Evolutionary conservation across 2,113 vertebrate genomes (phyloP), one percentile per base, ranked within the genome.

Genomic region (Archilochus colubris): DNA sequence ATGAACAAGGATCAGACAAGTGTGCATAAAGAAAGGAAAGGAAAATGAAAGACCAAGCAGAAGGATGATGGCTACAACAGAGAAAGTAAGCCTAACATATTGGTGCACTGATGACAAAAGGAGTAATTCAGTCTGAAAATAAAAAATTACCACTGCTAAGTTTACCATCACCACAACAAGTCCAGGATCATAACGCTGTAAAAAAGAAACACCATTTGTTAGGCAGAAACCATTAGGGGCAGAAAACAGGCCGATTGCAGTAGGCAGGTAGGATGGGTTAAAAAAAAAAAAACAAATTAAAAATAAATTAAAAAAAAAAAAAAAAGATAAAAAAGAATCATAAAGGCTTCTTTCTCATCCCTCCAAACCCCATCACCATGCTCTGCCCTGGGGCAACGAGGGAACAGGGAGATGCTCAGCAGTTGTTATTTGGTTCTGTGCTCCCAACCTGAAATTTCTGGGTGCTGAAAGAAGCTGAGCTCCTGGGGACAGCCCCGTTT

Each of bases 111-210:
- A 99, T 99, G 99, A 99, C 98, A 98, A 98, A 98, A 99, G 98
- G 98, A 98, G 98, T 97, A 99, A 99, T 99, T 99, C 98, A 99
- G 99, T 99, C 99, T 98, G 99, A 99, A 99, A 99, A 99, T 98
- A 98, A 98, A 99, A 99, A 99, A 99, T 99, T 99, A 99, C 99
- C 99, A 99, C 99, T 97, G 98, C 98, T 99, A 99, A 99, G 99
- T 99, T 99, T 99, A 99, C 99, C 99, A 99, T 99, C 99, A 99
- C 99, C 99, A 99, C 99, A 99, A 99, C 99, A 99, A 99, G 99
- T 99, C 99, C 99, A 98, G 99, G 99, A 99, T 99, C 99, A 99
- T 98, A 99, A 99, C 97, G 98, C 99, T 99, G 99, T 99, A 99
- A 99, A 99, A 99, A 99, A 99, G 99, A 99, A 99, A 99, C 98